Conservation (phyloP, 1,140 invertebrate genomes). For the Temnothorax nylanderi region DNA sequence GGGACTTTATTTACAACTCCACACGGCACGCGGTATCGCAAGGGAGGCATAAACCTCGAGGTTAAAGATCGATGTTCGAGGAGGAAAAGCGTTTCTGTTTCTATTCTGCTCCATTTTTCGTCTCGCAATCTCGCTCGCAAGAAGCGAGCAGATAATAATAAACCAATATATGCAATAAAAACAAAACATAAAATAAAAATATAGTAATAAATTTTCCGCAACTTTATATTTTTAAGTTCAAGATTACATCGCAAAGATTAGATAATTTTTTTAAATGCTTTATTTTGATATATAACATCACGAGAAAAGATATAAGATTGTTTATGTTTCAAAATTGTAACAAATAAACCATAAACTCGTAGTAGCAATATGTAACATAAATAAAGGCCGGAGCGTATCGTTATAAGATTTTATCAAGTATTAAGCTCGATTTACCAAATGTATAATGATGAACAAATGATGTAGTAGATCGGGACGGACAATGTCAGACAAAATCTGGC, state of each 20-base stretch:
- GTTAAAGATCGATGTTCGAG: slow-evolving; percentile 54
- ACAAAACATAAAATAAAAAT: background rate
- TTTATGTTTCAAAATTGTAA: background rate
- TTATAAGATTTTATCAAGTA: background rate
- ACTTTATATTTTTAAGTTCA: slow-evolving; percentile 7
- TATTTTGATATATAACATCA: background rate
- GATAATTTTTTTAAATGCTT: background rate
- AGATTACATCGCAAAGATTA: background rate
- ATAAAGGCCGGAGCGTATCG: background rate
- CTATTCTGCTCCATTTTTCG: slow-evolving; percentile 26
- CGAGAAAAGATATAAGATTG: background rate
- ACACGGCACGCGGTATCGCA: slow-evolving; percentile 10
- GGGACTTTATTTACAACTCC: slow-evolving; percentile 61
- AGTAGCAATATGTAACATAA: background rate
- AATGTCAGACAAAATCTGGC: background rate
- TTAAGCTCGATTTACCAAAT: background rate
- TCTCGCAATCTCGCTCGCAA: background rate
- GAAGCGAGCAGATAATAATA: background rate
- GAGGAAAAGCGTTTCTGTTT: slow-evolving; percentile 44
- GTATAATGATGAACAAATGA: background rate
- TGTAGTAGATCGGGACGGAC: background rate
- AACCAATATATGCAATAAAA: background rate
- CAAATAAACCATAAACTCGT: background rate
- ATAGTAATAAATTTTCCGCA: slow-evolving; percentile 41
- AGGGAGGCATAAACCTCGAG: slow-evolving; percentile 61